These are phyloP conservation scores for Catocala fraxini DNA, from an alignment of 2,888 invertebrate genomes.

Conservation along the genomic window DNA sequence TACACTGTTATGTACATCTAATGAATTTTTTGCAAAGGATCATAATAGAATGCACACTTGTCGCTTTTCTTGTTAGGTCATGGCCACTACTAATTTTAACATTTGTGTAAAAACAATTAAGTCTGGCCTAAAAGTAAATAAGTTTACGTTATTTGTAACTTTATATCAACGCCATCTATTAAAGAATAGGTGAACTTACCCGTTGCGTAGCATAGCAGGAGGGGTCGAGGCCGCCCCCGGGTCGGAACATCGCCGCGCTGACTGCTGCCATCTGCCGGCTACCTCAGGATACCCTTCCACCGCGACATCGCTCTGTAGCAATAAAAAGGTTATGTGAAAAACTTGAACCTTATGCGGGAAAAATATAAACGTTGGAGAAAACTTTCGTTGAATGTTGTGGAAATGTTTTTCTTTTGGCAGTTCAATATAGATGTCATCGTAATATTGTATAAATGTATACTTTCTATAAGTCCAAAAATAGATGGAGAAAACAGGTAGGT, in stretches of 20 bases:
- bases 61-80: too few relatives aligned
- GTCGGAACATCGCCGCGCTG: conserved; percentile 91
- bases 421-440: conserved; percentile 38
- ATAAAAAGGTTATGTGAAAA: conserved; percentile 37
- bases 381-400: background rate
- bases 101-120: too few relatives aligned
- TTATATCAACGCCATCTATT: conserved; percentile 69
- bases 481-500: too few relatives aligned
- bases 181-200: conserved; percentile 73
- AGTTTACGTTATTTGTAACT: background rate
- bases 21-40: too few relatives aligned
- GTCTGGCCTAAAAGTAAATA: too few relatives aligned
- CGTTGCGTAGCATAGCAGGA: conserved; percentile 89
- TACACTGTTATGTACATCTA: too few relatives aligned
- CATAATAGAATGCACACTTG: too few relatives aligned
- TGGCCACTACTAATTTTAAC: too few relatives aligned
- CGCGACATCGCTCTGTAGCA: conserved; percentile 87
- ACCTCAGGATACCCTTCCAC: conserved; percentile 87
- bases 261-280: conserved; percentile 90
- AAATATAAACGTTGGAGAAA: background rate
- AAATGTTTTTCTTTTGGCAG: background rate
- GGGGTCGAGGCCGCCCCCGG: conserved; percentile 89
- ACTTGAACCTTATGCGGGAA: background rate
- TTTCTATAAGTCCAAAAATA: too few relatives aligned
- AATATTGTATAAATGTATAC: too few relatives aligned